Conservation (phyloP, 2,113 vertebrate species). For the Campylomormyrus tamandua region DNA sequence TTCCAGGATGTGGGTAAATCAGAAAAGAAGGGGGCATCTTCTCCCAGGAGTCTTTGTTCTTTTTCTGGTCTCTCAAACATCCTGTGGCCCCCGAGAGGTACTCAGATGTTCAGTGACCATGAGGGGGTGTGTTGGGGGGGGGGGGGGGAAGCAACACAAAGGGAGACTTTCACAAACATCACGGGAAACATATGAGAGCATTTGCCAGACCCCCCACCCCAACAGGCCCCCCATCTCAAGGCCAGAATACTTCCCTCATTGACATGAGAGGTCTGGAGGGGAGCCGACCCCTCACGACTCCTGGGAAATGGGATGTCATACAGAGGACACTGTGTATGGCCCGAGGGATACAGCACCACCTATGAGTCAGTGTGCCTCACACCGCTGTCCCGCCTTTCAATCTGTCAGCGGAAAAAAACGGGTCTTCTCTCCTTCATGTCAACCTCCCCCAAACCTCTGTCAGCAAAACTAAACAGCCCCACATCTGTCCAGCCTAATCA, state of each 20-base stretch:
- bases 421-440: conserved; percentile 23
- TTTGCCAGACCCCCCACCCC: conserved; percentile 23
- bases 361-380: not conserved
- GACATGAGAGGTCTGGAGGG: conserved; percentile 37
- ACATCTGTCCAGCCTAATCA: conserved; percentile 45
- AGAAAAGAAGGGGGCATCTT: not conserved
- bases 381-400: not conserved
- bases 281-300: conserved; percentile 42
- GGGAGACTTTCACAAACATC: conserved; percentile 40
- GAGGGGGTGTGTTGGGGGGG: conserved; percentile 44
- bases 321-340: not conserved
- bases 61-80: not conserved
- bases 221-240: not conserved
- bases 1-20: not conserved
- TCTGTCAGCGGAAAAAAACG: not conserved
- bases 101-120: conserved; percentile 23
- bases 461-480: conserved; percentile 40
- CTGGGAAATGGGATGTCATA: conserved; percentile 30
- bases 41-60: not conserved
- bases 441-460: conserved; percentile 13
- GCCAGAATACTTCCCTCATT: conserved; percentile 35
- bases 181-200: conserved; percentile 50
- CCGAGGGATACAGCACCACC: not conserved
- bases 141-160: not conserved
- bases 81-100: not conserved